A percentile compares a stretch with the other conserved stretches of the same genome.
phyloP scores from a whole-genome alignment of 2,888 invertebrate genomes.

The Thecophora atra region DNA sequence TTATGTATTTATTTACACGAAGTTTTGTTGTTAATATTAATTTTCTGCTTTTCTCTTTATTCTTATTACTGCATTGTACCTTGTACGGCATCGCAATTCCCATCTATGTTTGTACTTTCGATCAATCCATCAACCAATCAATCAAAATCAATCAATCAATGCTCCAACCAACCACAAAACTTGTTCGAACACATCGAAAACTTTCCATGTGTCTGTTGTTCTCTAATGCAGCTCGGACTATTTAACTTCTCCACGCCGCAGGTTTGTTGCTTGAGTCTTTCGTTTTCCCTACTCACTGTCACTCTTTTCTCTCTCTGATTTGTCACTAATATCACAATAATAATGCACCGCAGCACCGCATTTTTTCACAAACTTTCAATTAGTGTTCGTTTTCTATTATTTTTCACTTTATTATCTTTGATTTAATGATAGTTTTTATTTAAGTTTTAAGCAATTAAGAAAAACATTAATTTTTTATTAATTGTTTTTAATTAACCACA shows the following conservation, averaged over 20 bases:
- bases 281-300: conserved; percentile 45
- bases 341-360: not conserved
- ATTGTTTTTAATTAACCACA: too few relatives aligned
- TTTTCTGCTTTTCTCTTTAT: conserved; percentile 1
- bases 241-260: conserved; percentile 63
- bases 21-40: too few relatives aligned
- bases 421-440: too few relatives aligned
- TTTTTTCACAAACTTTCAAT: not conserved
- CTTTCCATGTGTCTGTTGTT: conserved; percentile 17
- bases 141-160: conserved; percentile 41
- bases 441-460: too few relatives aligned
- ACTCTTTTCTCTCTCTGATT: not conserved
- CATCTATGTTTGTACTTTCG: conserved; percentile 16
- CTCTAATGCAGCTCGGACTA: conserved; percentile 60
- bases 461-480: too few relatives aligned
- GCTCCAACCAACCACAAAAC: conserved; percentile 35
- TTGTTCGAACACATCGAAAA: conserved; percentile 31
- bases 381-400: too few relatives aligned
- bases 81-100: not conserved
- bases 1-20: not conserved
- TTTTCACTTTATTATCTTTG: too few relatives aligned
- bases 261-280: conserved; percentile 66
- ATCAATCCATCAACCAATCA: conserved; percentile 37
- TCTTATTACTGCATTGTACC: not conserved
- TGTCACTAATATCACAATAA: too few relatives aligned